A percentile compares a stretch with the other conserved stretches of the same genome.
phyloP scores from a whole-genome alignment of 2,888 invertebrate genomes.

The Apotomis turbidana region DNA sequence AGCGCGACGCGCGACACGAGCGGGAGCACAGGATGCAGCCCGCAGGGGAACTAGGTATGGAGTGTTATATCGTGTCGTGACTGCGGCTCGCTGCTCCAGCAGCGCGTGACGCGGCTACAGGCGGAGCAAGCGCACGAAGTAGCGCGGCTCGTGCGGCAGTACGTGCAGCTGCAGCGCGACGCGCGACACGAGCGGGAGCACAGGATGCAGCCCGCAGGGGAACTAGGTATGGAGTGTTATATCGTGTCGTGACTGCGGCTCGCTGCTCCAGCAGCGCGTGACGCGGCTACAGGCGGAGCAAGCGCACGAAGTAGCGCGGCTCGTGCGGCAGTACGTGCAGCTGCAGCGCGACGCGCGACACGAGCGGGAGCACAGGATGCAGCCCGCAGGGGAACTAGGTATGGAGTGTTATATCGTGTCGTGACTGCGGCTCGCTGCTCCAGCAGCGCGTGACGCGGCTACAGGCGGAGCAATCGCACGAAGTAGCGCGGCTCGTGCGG shows the following conservation, averaged over 20 bases:
- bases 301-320: slow-evolving; percentile 97
- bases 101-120: slow-evolving; percentile 96
- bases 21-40: slow-evolving; percentile 60
- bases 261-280: slow-evolving; percentile 90
- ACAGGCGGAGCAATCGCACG: slow-evolving; percentile 98
- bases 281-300: slow-evolving; percentile 98
- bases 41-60: too few species aligned
- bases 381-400: too few species aligned
- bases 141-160: slow-evolving; percentile 97
- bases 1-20: slow-evolving; percentile 64
- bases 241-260: too few species aligned
- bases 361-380: slow-evolving; percentile 64
- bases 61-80: too few species aligned
- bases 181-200: slow-evolving; percentile 62
- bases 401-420: too few species aligned
- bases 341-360: slow-evolving; percentile 71
- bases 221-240: too few species aligned
- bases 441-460: slow-evolving; percentile 97
- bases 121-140: slow-evolving; percentile 98
- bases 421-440: slow-evolving; percentile 93
- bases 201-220: slow-evolving; percentile 41
- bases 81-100: slow-evolving; percentile 91
- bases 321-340: slow-evolving; percentile 98
- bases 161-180: slow-evolving; percentile 92
- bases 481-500: slow-evolving; percentile 96